These are phyloP conservation scores for Hylia prasina DNA, from an alignment of 2,113 vertebrate species.

Conservation along the genomic window DNA sequence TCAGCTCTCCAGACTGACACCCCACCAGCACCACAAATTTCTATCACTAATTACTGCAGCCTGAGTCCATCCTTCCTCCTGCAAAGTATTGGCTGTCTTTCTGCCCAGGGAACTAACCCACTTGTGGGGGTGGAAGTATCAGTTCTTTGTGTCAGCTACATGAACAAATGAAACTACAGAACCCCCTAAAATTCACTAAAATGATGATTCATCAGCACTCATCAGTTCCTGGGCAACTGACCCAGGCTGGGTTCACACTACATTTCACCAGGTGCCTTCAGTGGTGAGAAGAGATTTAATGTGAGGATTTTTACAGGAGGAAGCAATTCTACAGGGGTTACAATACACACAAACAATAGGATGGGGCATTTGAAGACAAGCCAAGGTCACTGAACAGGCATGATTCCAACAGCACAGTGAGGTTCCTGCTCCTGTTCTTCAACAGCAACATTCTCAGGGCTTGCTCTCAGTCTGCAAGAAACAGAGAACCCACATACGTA, in stretches of 20 bases:
- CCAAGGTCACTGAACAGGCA: neutral
- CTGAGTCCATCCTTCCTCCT: neutral
- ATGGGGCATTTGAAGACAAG: neutral
- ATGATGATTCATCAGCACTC: neutral
- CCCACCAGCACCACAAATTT: neutral
- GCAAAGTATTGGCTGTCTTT: neutral
- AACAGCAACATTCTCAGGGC: neutral
- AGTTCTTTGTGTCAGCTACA: slow-evolving; percentile 1
- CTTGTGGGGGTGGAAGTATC: neutral
- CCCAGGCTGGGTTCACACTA: neutral
- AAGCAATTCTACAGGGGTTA: neutral
- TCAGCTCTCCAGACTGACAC: neutral
- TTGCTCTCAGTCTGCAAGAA: neutral
- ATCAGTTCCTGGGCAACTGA: neutral
- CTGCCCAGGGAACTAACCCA: neutral
- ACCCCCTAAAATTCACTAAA: slow-evolving; percentile 10
- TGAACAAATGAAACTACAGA: slow-evolving; percentile 44
- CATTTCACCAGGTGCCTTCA: neutral
- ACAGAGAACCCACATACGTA: neutral
- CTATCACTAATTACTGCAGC: neutral
- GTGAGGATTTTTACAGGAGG: neutral
- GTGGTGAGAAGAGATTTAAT: neutral
- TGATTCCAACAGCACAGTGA: neutral
- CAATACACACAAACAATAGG: neutral
- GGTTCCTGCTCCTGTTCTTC: neutral